Evolutionary conservation across 2,113 vertebrate genomes (phyloP), one percentile per base, ranked within the genome.

Genomic region (Alexandromys fortis): DNA sequence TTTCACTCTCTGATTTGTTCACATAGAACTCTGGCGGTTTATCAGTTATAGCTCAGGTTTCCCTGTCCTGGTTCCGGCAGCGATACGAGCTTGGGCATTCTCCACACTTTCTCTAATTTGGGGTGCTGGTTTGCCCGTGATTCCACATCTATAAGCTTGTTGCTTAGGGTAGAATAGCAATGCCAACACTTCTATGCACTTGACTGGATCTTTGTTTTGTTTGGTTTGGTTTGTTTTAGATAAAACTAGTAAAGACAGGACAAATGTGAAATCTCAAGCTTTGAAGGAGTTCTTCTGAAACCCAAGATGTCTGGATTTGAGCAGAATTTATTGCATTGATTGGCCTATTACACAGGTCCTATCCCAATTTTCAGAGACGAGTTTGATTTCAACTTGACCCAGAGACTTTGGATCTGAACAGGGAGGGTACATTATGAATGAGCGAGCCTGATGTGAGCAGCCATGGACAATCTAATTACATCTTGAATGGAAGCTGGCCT

Each of bases 281-380:
- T 30, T 92, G 72, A 91, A 75, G 63, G 61, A 63, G 3, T 85
- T 95, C 26, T 67, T 90, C 85, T 94, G 58, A 68, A 93, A 86
- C 24, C n/a, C 76, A 55, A 65, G 30, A 70, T 75, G 28, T 45
- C 65, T 86, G 85, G 76, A 86, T 94, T 30, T 70, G 73, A 86
- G 49, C 49, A 76, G 47, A 79, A 70, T 49, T 78, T 68, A 86
- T 77, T 81, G 58, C 30, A 58, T 22, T 5, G 14, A 65, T 47
- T 89, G 79, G 67, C 42, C 49, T 68, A 72, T 92, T 81, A 75
- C 35, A 91, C 63, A 35, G 42, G 42, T 42, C 42, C 42, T 42
- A 38, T 75, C 24, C 89, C 78, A 16, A 65, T 73, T 83, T 90
- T 75, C 79, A 47, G 75, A 92, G 55, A 33, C 17, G 55, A 35